Percentiles rank a stretch among this genome's conserved stretches.
Evolutionary conservation across 2,113 vertebrate species (phyloP).

Genomic region (Carettochelys insculpta): DNA sequence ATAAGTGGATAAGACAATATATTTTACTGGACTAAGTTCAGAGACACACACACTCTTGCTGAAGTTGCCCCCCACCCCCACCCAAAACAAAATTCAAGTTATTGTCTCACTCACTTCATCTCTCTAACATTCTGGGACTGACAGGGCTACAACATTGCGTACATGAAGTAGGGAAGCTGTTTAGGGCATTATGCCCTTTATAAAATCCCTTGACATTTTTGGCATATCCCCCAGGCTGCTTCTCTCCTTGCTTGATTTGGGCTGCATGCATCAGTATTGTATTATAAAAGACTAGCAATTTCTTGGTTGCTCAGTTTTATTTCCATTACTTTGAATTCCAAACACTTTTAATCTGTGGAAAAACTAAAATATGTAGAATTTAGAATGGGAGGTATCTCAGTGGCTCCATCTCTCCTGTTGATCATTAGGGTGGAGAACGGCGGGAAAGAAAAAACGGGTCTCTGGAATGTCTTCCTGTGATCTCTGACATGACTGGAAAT

Average conservation of each 20-base stretch:
- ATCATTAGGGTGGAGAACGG: neutral
- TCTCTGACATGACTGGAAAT: neutral
- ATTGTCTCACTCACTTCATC: neutral
- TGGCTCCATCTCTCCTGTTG: neutral
- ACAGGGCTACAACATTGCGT: neutral
- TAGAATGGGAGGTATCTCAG: neutral
- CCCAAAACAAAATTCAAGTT: no score
- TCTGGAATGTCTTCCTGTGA: neutral
- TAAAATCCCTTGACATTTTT: neutral
- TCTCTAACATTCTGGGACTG: neutral
- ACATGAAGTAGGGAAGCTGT: neutral
- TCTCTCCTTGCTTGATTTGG: neutral
- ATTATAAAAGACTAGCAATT: neutral
- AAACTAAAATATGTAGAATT: neutral
- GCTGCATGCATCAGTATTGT: neutral
- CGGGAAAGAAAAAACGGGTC: neutral
- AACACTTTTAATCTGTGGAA: neutral
- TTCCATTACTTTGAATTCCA: neutral
- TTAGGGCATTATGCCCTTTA: neutral
- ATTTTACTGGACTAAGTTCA: neutral
- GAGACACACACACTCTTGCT: neutral
- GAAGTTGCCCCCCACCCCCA: no score
- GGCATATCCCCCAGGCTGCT: neutral
- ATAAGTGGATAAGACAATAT: neutral
- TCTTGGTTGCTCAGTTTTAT: fast-evolving